Evolutionary conservation across 2,888 invertebrate genomes (phyloP), one percentile per base, ranked within the genome.

Genomic region (Sminthurides aquaticus): DNA sequence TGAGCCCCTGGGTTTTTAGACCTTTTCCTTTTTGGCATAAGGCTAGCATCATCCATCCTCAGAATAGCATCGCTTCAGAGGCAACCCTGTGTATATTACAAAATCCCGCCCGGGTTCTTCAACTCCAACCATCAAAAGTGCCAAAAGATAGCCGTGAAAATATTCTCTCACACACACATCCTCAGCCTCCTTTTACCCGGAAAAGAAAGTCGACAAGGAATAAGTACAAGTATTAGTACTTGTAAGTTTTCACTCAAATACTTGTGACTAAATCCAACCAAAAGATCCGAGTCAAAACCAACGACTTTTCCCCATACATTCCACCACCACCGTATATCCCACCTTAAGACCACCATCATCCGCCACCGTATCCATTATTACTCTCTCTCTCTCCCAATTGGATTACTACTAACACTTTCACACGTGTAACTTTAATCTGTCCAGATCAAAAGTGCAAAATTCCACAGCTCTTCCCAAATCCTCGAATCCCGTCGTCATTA

Each of bases 1-100:
- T 64, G 64, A 64, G 64, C 64, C 64, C 64, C 64, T 64, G 64
- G 64, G 64, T 64, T 64, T 64, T 64, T 64, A 64, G 64, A 64
- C 64, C 64, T 64, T 64, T 64, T 64, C 63, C 64, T 64, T 54
- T 54, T 58, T 64, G 62, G 62, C 62, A 62, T 62, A 62, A 55
- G 62, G 62, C 62, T 62, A 62, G 43, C 57, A 2, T 27, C 27
- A 24, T 57, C 34, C 57, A 22, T 60, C 20, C 24, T 60, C 28
- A 60, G 8, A 34, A 34, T 34, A 34, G 43, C 8, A 34, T 34
- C 43, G 43, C 43, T 34, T n/a, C n/a, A n/a, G n/a, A n/a, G n/a
- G n/a, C n/a, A 34, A 11, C 15, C 5, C 43, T 15, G 43, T 34
- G 43, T 34, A 34, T 34, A 34, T 34, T 34, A 34, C 8, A 34